phyloP scores from a whole-genome alignment of 2,888 invertebrate species.

The Orthosia cruda region DNA sequence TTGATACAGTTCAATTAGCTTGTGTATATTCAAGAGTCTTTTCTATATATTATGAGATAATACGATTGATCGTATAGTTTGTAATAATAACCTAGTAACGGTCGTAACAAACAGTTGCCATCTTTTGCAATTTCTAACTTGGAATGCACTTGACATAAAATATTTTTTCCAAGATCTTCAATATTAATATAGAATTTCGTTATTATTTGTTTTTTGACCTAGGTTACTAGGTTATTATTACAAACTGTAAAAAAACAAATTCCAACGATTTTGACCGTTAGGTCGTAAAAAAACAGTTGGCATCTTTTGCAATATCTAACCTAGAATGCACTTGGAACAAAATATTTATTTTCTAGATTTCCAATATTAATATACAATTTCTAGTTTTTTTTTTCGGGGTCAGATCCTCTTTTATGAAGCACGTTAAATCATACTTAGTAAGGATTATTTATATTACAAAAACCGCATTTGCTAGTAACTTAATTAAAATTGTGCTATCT shows the following conservation, averaged over 20 bases:
- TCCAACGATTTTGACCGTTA: too few relatives aligned
- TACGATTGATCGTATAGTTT: background rate
- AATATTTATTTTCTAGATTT: background rate
- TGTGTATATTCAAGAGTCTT: background rate
- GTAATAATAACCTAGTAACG: background rate
- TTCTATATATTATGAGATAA: background rate
- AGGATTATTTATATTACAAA: conserved; percentile 7
- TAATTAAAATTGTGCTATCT: background rate
- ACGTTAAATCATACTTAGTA: conserved; percentile 4
- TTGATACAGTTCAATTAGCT: background rate
- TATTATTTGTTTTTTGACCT: too few relatives aligned
- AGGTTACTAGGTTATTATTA: too few relatives aligned
- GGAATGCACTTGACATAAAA: conserved; percentile 5
- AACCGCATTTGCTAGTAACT: background rate
- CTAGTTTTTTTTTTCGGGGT: background rate
- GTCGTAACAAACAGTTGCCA: background rate
- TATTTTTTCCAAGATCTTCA: background rate
- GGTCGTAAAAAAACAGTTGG: background rate
- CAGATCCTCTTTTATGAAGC: conserved; percentile 9
- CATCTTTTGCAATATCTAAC: conserved; percentile 3
- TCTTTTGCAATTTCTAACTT: conserved; percentile 7
- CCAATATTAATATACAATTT: background rate
- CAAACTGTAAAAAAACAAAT: too few relatives aligned
- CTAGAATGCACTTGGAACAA: conserved; percentile 1
- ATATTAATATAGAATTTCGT: background rate